phyloP scores from a whole-genome alignment of 1,140 invertebrate genomes.

The Bombus sylvicola region DNA sequence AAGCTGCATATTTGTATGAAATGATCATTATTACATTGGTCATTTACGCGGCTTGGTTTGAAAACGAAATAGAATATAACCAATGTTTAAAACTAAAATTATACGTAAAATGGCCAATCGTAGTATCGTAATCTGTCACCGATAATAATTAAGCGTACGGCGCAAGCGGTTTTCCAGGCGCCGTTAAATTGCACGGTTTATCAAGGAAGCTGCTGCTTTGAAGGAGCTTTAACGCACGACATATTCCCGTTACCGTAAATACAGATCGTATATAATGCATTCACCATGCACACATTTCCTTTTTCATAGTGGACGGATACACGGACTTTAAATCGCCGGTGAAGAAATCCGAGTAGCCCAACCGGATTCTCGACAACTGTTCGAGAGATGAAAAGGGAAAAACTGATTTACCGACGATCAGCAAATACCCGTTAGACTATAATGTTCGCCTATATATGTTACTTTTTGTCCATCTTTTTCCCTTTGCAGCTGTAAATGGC shows the following conservation, averaged over 20 bases:
- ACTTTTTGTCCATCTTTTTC: background rate
- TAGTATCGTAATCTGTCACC: constrained; percentile 5
- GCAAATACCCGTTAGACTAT: constrained; percentile 22
- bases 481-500: background rate
- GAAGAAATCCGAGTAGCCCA: constrained; percentile 16
- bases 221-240: background rate
- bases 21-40: background rate
- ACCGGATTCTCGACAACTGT: constrained; percentile 7
- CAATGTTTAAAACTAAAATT: background rate
- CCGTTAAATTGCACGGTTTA: constrained; percentile 34
- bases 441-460: background rate
- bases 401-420: constrained; percentile 12
- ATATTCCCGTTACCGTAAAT: constrained; percentile 27
- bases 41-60: background rate
- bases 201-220: background rate
- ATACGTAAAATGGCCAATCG: background rate
- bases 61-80: background rate
- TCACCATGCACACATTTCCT: constrained; percentile 11
- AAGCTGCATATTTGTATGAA: background rate
- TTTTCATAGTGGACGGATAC: background rate
- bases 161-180: constrained; percentile 28
- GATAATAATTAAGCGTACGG: constrained; percentile 3
- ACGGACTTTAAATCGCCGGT: background rate
- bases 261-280: constrained; percentile 20
- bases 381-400: background rate